Evolutionary conservation across 1,140 invertebrate species (phyloP), one percentile per base, ranked within the genome.

Genomic region (Holcopasites calliopsidis): DNA sequence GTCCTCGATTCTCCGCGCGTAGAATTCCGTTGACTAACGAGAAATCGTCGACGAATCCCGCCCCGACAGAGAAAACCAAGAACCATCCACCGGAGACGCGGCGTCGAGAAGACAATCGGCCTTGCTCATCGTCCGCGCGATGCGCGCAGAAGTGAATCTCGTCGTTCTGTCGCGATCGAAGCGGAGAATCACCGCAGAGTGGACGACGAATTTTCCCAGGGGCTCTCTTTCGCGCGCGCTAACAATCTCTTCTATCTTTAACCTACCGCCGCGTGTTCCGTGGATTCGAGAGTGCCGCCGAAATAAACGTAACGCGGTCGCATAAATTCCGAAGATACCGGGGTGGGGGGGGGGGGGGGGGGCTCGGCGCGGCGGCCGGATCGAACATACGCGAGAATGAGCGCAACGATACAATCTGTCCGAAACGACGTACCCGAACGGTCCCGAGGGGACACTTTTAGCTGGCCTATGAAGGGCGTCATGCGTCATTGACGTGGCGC

Each of bases 231-330:
- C 55, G 55, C 50, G 61, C 38, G 60, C 35, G 26, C 71, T 55
- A 74, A 66, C 71, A 74, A 74, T 66, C 71, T 52, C 71, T 55
- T 73, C 71, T 74, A 74, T 74, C 71, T 74, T 74, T 74, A 74
- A 74, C 50, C 71, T 55, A 42, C 71, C 61, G 52, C 50, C 71
- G 50, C 23, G 47, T 64, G 70, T 38, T 38, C 38, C 60, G 28
- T 47, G 47, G n/a, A 40, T 54, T 33, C 47, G 26, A 18, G 44
- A 62, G 47, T n/a, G 70, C 70, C 70, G 71, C 71, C 54, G 71
- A 74, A 74, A 74, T 74, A 74, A 74, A 74, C 71, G 71, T 66
- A 66, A 66, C 71, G 26, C 50, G 62, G 61, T 66, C 71, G 71
- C 47, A 74, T 66, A 74, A 74, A 74, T 74, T 74, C 71, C 71